Percentiles rank a stretch among this genome's conserved stretches.
phyloP scores from a whole-genome alignment of 2,888 invertebrate species.

The Pteria penguin region DNA sequence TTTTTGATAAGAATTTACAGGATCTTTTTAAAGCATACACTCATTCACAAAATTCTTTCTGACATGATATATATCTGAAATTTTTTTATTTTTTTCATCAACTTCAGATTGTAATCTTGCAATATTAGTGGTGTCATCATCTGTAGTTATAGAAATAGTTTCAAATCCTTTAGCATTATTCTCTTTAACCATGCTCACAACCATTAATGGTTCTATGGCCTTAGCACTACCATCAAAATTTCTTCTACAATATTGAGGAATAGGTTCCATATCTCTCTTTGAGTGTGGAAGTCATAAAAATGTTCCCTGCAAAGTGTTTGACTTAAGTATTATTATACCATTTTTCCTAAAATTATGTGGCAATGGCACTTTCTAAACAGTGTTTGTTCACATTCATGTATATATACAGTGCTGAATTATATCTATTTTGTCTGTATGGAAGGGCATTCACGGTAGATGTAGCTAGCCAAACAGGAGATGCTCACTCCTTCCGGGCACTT shows the following conservation, averaged over 20 bases:
- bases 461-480: too few relatives aligned
- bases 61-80: slow-evolving; percentile 33
- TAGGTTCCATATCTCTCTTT: background rate
- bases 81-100: slow-evolving; percentile 19
- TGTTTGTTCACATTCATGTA: too few relatives aligned
- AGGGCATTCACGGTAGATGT: too few relatives aligned
- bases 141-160: slow-evolving; percentile 25
- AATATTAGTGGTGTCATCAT: slow-evolving; percentile 37
- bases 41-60: slow-evolving; percentile 41
- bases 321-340: too few relatives aligned
- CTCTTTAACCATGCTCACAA: slow-evolving; percentile 8
- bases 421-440: too few relatives aligned
- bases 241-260: slow-evolving; percentile 21
- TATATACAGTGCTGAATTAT: too few relatives aligned
- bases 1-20: slow-evolving; percentile 27
- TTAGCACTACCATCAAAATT: slow-evolving; percentile 36
- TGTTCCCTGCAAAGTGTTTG: too few relatives aligned
- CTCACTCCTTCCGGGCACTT: too few relatives aligned
- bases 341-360: too few relatives aligned
- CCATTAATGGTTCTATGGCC: slow-evolving; percentile 37
- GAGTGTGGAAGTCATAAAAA: too few relatives aligned
- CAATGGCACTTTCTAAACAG: too few relatives aligned
- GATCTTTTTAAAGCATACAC: slow-evolving; percentile 42
- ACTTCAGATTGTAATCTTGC: slow-evolving; percentile 12
- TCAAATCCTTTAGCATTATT: slow-evolving; percentile 15